phyloP scores from a whole-genome alignment of 2,797 vertebrate genomes.

The Masticophis lateralis region DNA sequence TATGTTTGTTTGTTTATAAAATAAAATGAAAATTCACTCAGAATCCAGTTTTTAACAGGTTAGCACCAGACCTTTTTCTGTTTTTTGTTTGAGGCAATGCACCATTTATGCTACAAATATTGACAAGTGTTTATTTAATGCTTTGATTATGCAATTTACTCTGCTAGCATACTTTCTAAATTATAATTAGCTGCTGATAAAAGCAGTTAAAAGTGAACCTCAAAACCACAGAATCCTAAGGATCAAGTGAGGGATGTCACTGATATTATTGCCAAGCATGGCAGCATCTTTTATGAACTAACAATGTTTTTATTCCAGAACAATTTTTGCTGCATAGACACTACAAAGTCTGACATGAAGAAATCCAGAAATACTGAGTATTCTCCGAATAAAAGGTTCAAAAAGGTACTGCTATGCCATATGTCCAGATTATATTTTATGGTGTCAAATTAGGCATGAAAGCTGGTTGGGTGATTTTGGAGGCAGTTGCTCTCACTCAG shows the following conservation, averaged over 20 bases:
- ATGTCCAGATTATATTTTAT: not conserved
- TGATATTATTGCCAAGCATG: not conserved
- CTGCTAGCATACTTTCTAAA: not conserved
- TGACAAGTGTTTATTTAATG: not conserved
- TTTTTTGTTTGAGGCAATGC: not conserved
- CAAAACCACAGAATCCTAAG: not conserved
- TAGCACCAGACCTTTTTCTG: no score
- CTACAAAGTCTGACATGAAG: not conserved
- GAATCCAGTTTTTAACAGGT: not conserved
- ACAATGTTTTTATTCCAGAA: slow-evolving; percentile 2
- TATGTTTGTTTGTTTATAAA: no score
- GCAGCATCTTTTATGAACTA: not conserved
- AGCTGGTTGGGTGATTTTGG: not conserved
- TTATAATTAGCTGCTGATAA: not conserved
- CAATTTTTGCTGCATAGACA: not conserved
- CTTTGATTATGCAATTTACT: not conserved
- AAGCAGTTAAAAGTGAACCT: not conserved
- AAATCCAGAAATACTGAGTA: rapidly evolving
- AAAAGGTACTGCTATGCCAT: not conserved
- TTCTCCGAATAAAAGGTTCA: not conserved
- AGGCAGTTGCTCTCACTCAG: not conserved
- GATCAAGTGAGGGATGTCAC: not conserved
- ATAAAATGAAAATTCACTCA: no score
- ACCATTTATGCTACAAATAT: not conserved
- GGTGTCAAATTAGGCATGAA: not conserved